Conservation (phyloP, 2,888 invertebrate species). For the Limnephilus auricula region DNA sequence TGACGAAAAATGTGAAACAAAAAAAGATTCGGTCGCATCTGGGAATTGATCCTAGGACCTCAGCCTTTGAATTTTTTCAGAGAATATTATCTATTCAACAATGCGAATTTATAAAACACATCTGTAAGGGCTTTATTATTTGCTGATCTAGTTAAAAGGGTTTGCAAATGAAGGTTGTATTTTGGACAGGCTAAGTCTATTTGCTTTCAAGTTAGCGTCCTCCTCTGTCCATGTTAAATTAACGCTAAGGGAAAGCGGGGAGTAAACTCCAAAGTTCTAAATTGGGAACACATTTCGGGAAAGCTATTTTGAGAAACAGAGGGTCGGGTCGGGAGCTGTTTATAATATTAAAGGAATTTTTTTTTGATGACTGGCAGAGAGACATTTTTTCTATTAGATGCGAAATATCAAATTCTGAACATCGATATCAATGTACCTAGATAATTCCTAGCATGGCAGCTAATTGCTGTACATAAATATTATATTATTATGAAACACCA, state of each 20-base stretch:
- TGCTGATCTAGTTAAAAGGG: neutral
- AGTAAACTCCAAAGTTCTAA: neutral
- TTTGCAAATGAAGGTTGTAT: neutral
- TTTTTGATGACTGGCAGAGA: too few species aligned
- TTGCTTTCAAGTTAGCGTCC: conserved; percentile 2
- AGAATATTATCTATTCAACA: neutral
- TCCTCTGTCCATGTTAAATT: neutral
- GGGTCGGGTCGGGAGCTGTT: neutral
- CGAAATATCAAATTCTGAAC: too few species aligned
- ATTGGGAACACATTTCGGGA: neutral
- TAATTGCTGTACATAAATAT: too few species aligned
- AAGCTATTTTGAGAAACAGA: neutral
- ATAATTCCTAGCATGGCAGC: too few species aligned
- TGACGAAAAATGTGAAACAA: too few species aligned
- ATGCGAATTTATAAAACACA: neutral
- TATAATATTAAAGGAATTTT: neutral
- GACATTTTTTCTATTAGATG: too few species aligned
- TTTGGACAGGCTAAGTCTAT: neutral
- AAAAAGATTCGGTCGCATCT: too few species aligned
- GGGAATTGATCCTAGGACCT: too few species aligned
- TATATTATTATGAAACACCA: too few species aligned
- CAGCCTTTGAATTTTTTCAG: neutral
- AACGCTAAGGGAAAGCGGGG: neutral
- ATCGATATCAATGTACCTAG: too few species aligned
- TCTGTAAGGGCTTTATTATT: neutral